These are phyloP conservation scores for Oryctes rhinoceros DNA, from an alignment of 1,140 invertebrate genomes.

Conservation along the genomic window DNA sequence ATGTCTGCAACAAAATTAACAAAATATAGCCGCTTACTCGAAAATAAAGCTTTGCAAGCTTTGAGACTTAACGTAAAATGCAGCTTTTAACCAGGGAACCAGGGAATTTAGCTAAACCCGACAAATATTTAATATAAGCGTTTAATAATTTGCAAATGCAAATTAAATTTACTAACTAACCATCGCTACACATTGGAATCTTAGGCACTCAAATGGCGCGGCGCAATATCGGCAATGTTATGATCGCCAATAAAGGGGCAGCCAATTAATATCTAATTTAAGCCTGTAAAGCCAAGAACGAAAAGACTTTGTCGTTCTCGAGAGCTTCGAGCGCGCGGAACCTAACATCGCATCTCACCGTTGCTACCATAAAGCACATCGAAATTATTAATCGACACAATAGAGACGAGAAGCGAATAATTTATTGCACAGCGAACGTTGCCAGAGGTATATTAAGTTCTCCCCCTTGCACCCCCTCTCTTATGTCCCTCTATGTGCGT, in stretches of 20 bases:
- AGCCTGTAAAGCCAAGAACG: not conserved
- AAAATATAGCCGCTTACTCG: no score
- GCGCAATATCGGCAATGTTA: not conserved
- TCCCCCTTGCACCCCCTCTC: not conserved
- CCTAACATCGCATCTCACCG: not conserved
- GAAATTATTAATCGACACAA: constrained; percentile 34
- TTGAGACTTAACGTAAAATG: no score
- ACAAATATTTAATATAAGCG: no score
- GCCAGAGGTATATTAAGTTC: constrained; percentile 27
- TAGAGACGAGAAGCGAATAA: constrained; percentile 24
- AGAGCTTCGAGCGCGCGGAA: not conserved
- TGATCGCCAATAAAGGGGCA: not conserved
- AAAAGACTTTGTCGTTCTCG: not conserved
- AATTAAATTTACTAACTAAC: no score
- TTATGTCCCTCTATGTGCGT: not conserved
- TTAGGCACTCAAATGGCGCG: not conserved
- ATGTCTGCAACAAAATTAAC: no score
- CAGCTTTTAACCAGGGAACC: no score
- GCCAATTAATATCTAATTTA: constrained; percentile 28
- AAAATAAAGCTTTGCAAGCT: no score
- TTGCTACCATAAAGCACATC: not conserved
- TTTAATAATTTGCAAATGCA: no score
- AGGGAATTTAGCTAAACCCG: no score
- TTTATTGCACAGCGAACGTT: constrained; percentile 17
- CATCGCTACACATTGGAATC: no score